Evolutionary conservation across 1,140 invertebrate genomes (phyloP), one percentile per base, ranked within the genome.

Genomic region (Trachymyrmex septentrionalis): DNA sequence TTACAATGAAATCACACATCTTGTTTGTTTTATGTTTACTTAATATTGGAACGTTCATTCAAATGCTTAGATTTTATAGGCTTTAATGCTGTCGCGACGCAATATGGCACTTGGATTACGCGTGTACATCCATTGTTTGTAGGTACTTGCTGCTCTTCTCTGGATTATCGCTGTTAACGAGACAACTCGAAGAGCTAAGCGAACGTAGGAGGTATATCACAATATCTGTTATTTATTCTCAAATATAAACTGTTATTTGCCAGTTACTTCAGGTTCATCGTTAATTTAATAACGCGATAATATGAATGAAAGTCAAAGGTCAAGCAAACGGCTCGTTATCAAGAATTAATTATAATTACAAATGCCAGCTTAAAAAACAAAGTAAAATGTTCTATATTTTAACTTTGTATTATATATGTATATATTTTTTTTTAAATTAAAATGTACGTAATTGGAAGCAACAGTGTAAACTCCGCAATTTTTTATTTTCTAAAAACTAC

Each of bases 1-100:
- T 82, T 82, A 72, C 38, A 14, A 14, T 75, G n/a, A 21, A 75
- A 73, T 84, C 80, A 38, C 80, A 19, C 80, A 55, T 9, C 10
- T 55, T 38, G 27, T 67, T 69, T 53, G 53, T 86, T 44, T 44
- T 69, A 27, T 44, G 78, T 67, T n/a, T n/a, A 86, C 55, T 75
- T 86, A 84, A 84, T 84, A 84, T 69, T 84, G 80, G 69, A 84
- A 84, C 69, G 69, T 84, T 73, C 69, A 84, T 84, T 84, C 80
- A 75, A 84, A 84, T 84, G 69, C 80, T 84, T 84, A 75, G 80
- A 24, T 73, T 82, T 71, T 71, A 34, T 59, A 72, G 69, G 69
- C 69, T 75, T 75, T 75, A 84, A 81, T 84, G 80, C 55, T 71
- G 55, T 50, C 57, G 80, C 80, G 80, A 82, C 80, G 16, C 55